Percentiles rank a stretch among this genome's conserved stretches.
These are phyloP conservation scores for Rhopalosiphum nymphaeae DNA, from an alignment of 2,888 invertebrate genomes.

Conservation along the genomic window DNA sequence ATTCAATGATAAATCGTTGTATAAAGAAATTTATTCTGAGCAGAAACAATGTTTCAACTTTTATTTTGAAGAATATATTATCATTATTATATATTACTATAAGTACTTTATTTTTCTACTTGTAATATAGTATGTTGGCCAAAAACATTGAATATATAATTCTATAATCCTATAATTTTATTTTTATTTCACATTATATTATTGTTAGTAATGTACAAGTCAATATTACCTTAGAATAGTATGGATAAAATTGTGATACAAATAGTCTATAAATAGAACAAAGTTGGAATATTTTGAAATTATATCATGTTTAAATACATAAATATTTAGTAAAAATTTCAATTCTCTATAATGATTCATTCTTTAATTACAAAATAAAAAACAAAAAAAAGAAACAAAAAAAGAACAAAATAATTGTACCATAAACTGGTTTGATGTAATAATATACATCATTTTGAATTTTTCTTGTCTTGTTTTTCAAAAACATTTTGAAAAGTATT, in stretches of 20 bases:
- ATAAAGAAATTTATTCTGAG: background rate
- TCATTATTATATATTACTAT: background rate
- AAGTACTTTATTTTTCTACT: background rate
- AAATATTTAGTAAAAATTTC: background rate
- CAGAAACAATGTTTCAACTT: background rate
- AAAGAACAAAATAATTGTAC: too few relatives aligned
- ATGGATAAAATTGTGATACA: background rate
- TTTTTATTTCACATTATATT: background rate
- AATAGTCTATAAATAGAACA: background rate
- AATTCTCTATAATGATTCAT: too few relatives aligned
- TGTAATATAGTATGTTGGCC: background rate
- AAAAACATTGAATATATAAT: too few relatives aligned
- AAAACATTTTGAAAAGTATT: too few relatives aligned
- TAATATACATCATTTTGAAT: too few relatives aligned
- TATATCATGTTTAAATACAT: background rate
- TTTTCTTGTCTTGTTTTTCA: too few relatives aligned
- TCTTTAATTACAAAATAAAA: too few relatives aligned
- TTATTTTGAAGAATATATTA: background rate
- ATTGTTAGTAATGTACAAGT: background rate
- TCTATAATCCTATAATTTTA: background rate
- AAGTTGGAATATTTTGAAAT: background rate
- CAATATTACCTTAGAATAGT: background rate
- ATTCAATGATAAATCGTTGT: background rate
- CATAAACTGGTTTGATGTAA: too few relatives aligned
- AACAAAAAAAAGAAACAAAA: too few relatives aligned